phyloP scores from a whole-genome alignment of 1,140 invertebrate genomes.

The Maniola jurtina region DNA sequence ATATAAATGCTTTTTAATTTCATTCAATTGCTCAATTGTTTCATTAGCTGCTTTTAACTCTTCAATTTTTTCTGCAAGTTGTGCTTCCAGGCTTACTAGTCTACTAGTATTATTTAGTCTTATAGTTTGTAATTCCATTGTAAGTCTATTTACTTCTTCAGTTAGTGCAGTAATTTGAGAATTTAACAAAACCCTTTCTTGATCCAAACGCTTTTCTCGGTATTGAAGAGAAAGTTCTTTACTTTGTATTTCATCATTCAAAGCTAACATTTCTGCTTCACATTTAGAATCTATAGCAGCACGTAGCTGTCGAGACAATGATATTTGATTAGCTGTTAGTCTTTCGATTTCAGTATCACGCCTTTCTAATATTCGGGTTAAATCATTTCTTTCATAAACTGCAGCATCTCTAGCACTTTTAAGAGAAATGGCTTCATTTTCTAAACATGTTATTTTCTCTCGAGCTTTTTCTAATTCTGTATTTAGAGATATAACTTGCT shows the following conservation, averaged over 20 bases:
- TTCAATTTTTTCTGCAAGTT: constrained; percentile 88
- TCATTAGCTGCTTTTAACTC: constrained; percentile 85
- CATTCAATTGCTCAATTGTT: constrained; percentile 81
- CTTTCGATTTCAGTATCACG: constrained; percentile 85
- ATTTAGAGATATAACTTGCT: constrained; percentile 80
- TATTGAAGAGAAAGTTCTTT: constrained; percentile 88
- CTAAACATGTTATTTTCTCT: constrained; percentile 72
- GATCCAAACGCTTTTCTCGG: constrained; percentile 90
- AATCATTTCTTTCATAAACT: constrained; percentile 85
- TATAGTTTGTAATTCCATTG: constrained; percentile 86
- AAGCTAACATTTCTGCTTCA: constrained; percentile 88
- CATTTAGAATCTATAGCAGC: constrained; percentile 87
- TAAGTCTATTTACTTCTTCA: constrained; percentile 86
- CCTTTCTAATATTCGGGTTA: constrained; percentile 84
- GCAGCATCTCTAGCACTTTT: constrained; percentile 79
- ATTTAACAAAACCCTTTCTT: constrained; percentile 86
- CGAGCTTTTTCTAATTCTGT: constrained; percentile 82
- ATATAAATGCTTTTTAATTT: constrained; percentile 83
- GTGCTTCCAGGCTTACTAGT: constrained; percentile 86
- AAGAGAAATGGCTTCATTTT: constrained; percentile 66
- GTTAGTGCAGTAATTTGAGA: constrained; percentile 88
- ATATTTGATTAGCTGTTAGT: constrained; percentile 81
- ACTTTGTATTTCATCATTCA: constrained; percentile 88
- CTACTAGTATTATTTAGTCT: constrained; percentile 87
- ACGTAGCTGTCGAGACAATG: constrained; percentile 83